These are phyloP conservation scores for Dicranocentrus wangi DNA, from an alignment of 2,888 invertebrate genomes.

Conservation along the genomic window DNA sequence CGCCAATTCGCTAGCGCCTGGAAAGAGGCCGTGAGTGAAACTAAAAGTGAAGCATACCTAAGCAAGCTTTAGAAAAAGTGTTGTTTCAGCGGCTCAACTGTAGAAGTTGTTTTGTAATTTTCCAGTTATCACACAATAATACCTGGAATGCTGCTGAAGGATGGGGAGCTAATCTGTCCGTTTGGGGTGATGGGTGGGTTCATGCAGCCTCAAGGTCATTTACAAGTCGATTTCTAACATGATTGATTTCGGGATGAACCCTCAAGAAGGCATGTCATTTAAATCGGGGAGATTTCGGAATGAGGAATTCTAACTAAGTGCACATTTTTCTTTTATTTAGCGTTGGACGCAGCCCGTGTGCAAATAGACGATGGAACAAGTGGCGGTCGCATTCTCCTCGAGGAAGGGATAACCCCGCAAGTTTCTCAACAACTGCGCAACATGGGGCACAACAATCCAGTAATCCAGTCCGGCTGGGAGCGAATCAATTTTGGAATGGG, in stretches of 20 bases:
- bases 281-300: neutral
- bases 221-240: conserved; percentile 71
- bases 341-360: conserved; percentile 68
- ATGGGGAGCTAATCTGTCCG: conserved; percentile 67
- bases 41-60: neutral
- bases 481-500: conserved; percentile 66
- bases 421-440: conserved; percentile 45
- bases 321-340: conserved; percentile 43
- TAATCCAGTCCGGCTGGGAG: conserved; percentile 52
- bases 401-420: conserved; percentile 68
- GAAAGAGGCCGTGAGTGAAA: conserved; percentile 69
- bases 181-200: conserved; percentile 69
- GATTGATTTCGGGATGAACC: conserved; percentile 71
- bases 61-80: too few relatives aligned
- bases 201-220: conserved; percentile 72
- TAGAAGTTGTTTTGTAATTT: too few relatives aligned
- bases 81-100: too few relatives aligned
- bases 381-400: conserved; percentile 66
- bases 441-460: conserved; percentile 69
- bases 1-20: conserved; percentile 64
- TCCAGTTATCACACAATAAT: conserved; percentile 72
- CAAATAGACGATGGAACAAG: conserved; percentile 66
- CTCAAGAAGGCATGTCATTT: conserved; percentile 68
- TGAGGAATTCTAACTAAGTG: neutral
- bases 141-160: conserved; percentile 70